Evolutionary conservation across 1,140 invertebrate species (phyloP).

Genomic region (Drosophila ficusphila): DNA sequence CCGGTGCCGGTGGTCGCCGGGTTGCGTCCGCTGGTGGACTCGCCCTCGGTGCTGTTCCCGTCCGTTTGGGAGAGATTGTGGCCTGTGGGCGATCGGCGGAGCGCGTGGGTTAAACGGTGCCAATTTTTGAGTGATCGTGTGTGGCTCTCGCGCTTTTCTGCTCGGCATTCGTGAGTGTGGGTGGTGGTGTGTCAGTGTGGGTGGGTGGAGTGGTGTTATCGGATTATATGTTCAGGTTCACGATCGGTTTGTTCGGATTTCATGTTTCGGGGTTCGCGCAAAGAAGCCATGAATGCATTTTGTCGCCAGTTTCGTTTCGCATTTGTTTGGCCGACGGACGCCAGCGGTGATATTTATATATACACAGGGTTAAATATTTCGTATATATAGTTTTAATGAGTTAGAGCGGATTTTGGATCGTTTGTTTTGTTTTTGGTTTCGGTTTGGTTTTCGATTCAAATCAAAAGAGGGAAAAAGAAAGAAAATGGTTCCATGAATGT

Average conservation of each 20-base stretch:
- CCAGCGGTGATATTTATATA: constrained; percentile 40
- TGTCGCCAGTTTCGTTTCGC: constrained; percentile 67
- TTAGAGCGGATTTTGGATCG: constrained; percentile 39
- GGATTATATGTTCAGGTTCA: constrained; percentile 17
- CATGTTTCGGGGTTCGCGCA: constrained; percentile 47
- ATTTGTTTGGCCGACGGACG: constrained; percentile 74
- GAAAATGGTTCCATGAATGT: constrained; percentile 72
- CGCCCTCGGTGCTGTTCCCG: constrained; percentile 93
- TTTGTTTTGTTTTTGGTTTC: constrained; percentile 43
- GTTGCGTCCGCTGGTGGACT: constrained; percentile 88
- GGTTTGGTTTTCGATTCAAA: constrained; percentile 40
- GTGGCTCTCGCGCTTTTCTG: constrained; percentile 84
- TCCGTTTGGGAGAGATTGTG: constrained; percentile 95
- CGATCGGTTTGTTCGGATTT: constrained; percentile 27
- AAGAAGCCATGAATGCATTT: constrained; percentile 83
- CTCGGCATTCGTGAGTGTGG: constrained; percentile 43
- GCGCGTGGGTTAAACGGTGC: constrained; percentile 84
- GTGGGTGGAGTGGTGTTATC: constrained; percentile 26
- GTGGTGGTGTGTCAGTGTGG: constrained; percentile 32
- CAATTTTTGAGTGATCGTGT: constrained; percentile 84
- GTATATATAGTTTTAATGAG: constrained; percentile 40
- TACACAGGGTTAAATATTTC: constrained; percentile 33
- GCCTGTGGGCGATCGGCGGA: constrained; percentile 87
- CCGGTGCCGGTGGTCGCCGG: constrained; percentile 90
- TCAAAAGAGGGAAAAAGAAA: constrained; percentile 73